These are phyloP conservation scores for Zingel zingel DNA, from an alignment of 2,113 vertebrate species.

Conservation along the genomic window DNA sequence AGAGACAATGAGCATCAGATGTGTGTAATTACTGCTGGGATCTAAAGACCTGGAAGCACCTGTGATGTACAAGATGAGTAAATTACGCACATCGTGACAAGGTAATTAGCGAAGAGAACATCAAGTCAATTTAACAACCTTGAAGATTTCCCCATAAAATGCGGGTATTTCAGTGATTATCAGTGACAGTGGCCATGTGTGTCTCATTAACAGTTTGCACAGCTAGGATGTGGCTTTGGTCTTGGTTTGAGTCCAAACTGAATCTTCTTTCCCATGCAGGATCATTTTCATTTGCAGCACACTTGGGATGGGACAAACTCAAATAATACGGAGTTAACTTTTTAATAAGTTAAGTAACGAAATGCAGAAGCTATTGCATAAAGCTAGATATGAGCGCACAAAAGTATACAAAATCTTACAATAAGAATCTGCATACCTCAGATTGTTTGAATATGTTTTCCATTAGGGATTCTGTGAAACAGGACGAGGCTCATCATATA, in stretches of 20 bases:
- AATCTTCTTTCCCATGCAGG: neutral
- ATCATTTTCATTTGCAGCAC: constrained; percentile 4
- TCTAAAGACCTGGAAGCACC: constrained; percentile 63
- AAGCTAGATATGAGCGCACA: neutral
- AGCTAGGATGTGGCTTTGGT: constrained; percentile 53
- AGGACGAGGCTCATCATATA: neutral
- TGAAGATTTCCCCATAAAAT: constrained; percentile 60
- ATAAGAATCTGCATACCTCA: neutral
- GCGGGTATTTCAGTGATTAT: constrained; percentile 48
- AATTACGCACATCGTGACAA: constrained; percentile 67
- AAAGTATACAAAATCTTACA: too few relatives aligned
- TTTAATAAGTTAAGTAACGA: too few relatives aligned
- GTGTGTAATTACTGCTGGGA: constrained; percentile 63
- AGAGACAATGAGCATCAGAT: constrained; percentile 76
- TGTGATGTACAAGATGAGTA: constrained; percentile 64
- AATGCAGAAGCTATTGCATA: neutral
- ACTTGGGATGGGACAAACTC: neutral
- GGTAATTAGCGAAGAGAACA: constrained; percentile 65
- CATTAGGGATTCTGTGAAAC: neutral
- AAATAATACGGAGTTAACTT: neutral
- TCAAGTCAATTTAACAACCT: constrained; percentile 53
- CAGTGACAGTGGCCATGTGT: constrained; percentile 70
- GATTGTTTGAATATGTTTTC: neutral
- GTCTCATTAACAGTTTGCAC: constrained; percentile 65
- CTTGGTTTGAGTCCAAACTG: constrained; percentile 20